phyloP scores from a whole-genome alignment of 2,113 vertebrate genomes.

The Formicarius rufipectus region DNA sequence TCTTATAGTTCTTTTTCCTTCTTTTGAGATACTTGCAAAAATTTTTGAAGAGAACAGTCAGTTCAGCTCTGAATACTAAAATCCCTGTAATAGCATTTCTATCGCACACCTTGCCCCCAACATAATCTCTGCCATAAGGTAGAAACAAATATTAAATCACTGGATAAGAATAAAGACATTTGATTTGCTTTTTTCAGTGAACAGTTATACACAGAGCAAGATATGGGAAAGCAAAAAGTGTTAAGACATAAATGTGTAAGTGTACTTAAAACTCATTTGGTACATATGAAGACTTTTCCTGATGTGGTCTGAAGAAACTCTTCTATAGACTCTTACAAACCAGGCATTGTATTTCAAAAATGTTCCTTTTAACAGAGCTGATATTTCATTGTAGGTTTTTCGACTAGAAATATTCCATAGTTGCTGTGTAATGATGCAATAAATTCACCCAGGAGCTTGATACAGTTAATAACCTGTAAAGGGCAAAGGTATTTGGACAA shows the following conservation, averaged over 20 bases:
- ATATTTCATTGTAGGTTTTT: background rate
- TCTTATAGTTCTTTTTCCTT: background rate
- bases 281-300: background rate
- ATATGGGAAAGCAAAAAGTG: background rate
- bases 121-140: background rate
- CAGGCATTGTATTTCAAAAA: background rate
- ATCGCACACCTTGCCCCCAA: fast-evolving
- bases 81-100: background rate
- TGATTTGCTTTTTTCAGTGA: background rate
- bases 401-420: background rate
- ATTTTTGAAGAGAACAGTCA: background rate
- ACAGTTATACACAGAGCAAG: background rate
- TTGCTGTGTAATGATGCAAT: slow-evolving; percentile 29
- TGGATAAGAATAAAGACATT: background rate
- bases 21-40: background rate
- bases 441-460: slow-evolving; percentile 35
- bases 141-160: background rate
- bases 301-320: background rate
- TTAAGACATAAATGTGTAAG: background rate
- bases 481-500: slow-evolving; percentile 54
- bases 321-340: background rate
- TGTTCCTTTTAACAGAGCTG: background rate
- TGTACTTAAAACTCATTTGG: background rate
- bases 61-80: background rate
- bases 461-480: slow-evolving; percentile 61